Percentiles rank a stretch among this genome's conserved stretches.
Conservation (phyloP, 1,140 invertebrate species). For the Cydia pomonella region DNA sequence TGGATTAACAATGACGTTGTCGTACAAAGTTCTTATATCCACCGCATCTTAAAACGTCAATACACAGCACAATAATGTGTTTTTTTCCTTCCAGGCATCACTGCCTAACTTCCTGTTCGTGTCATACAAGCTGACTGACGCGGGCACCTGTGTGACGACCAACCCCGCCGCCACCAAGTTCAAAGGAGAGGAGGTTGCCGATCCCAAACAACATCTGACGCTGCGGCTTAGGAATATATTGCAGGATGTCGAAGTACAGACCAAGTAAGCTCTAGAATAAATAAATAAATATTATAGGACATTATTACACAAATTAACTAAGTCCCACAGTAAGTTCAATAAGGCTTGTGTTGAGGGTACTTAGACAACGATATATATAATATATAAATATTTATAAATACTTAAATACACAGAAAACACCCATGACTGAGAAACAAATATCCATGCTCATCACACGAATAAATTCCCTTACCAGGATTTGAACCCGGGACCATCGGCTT, state of each 20-base stretch:
- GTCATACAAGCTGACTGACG: constrained; percentile 90
- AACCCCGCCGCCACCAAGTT: constrained; percentile 84
- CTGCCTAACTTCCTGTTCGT: constrained; percentile 94
- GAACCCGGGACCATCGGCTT: no score
- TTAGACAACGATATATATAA: no score
- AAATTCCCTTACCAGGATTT: no score
- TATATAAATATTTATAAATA: no score
- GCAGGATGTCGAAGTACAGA: constrained; percentile 96
- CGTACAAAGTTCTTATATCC: neutral
- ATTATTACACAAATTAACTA: no score
- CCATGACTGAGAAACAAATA: no score
- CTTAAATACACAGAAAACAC: no score
- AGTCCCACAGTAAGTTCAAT: no score
- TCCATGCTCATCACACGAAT: no score
- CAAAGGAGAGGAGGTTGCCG: constrained; percentile 83
- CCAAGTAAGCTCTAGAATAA: constrained; percentile 79
- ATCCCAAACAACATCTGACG: constrained; percentile 85
- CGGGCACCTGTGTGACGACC: constrained; percentile 87
- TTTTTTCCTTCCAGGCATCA: constrained; percentile 86
- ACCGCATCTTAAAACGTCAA: neutral
- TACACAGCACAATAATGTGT: neutral
- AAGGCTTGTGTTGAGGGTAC: no score
- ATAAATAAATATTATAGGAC: no score
- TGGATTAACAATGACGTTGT: neutral
- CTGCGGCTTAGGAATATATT: constrained; percentile 87